Percentiles rank a stretch among this genome's conserved stretches.
These are phyloP conservation scores for Lates calcarifer DNA, from an alignment of 2,113 vertebrate species.

Conservation along the genomic window DNA sequence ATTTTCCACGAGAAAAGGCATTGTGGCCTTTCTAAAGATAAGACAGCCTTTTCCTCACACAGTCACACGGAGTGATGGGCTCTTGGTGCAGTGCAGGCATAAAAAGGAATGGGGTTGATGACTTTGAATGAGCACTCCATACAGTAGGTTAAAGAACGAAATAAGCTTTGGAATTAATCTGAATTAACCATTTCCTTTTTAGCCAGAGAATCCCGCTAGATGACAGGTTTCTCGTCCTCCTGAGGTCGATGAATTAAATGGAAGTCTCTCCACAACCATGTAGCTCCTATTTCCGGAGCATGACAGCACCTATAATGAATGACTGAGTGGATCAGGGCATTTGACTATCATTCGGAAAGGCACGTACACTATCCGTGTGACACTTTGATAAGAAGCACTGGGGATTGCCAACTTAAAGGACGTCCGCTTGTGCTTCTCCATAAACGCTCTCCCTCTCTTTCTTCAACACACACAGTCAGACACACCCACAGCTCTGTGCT, in stretches of 20 bases:
- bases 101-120: slow-evolving; percentile 24
- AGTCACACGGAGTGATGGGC: slow-evolving; percentile 37
- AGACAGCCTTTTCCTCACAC: slow-evolving; percentile 56
- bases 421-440: not conserved
- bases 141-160: slow-evolving; percentile 33
- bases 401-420: slow-evolving; percentile 29
- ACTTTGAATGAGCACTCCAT: slow-evolving; percentile 53
- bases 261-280: slow-evolving; percentile 27
- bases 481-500: slow-evolving; percentile 6
- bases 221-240: slow-evolving; percentile 1
- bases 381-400: slow-evolving; percentile 47
- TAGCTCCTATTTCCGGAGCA: slow-evolving; percentile 46
- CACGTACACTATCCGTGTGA: slow-evolving; percentile 35
- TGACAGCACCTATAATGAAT: slow-evolving; percentile 59
- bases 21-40: slow-evolving; percentile 65
- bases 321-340: slow-evolving; percentile 37
- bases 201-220: slow-evolving; percentile 4
- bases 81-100: slow-evolving; percentile 32
- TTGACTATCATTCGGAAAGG: slow-evolving; percentile 35
- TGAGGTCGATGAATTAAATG: slow-evolving; percentile 39
- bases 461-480: not conserved
- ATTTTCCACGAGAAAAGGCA: slow-evolving; percentile 58
- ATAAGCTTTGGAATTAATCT: slow-evolving; percentile 41
- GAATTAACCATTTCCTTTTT: slow-evolving; percentile 41
- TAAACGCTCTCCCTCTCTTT: slow-evolving; percentile 1